Base-by-base conservation (phyloP, 2,888 invertebrate species). In the Agrotis ipsilon region DNA sequence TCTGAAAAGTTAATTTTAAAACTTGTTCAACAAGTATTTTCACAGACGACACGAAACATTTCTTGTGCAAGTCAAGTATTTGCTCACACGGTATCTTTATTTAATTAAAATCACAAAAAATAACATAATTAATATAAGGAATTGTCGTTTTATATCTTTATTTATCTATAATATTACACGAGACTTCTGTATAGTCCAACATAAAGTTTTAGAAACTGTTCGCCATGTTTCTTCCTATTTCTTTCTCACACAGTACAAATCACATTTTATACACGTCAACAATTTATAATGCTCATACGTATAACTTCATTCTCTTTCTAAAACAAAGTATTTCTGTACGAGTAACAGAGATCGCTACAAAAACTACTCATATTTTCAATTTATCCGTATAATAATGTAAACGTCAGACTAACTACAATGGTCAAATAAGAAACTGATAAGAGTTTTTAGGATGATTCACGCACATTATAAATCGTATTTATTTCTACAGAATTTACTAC, bases 1-100 rank as follows among this genome's bases (percentile, higher is more conserved):
- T 96, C 96, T 96, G 95, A 91, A 96, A 96, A 93, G 90, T 92
- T 92, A 92, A 92, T 91, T n/a, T 91, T 88, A 87, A 90, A 94
- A 94, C 90, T 91, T 92, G 93, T 91, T 94, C 89, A 92, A 92
- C 94, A 93, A 94, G 91, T 93, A 92, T 90, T 85, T 86, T 80
- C 70, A 69, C 86, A 87, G 87, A 87, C 86, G 87, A 90, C 83
- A 88, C 85, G 86, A 91, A 91, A 83, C 88, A 89, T 90, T 90
- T 88, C 88, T 87, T 85, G 85, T 78, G 60, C 13, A 76, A 81
- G 63, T 71, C 60, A 78, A 68, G 78, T 76, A 77, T 72, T 72
- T 79, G 75, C 68, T 71, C 59, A 83, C 73, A 77, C 78, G 48
- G 77, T 72, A 78, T 67, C 32, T 71, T 64, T 65, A 76, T 21